Evolutionary conservation across 2,888 invertebrate genomes (phyloP), one percentile per base, ranked within the genome.

Genomic region (Heliconius cydno): DNA sequence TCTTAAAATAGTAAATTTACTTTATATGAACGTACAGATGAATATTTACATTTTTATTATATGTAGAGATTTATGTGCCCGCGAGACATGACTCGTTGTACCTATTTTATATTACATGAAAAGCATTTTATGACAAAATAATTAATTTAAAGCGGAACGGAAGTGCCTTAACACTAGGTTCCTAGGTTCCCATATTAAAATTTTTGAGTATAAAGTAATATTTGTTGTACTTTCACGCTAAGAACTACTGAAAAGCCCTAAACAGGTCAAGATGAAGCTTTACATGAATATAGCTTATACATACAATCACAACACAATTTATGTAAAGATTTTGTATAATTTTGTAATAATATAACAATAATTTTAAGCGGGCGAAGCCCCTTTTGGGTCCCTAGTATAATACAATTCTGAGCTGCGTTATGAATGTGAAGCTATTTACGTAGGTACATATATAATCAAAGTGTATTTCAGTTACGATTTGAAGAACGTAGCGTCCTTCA

Each of bases 1-100:
- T 60, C 3, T 60, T 22, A 52, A 60, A 60, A 60, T n/a, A n/a
- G 1, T 3, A 70, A 41, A 9, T 72, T 52, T 19, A 30, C 30
- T n/a, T 57, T 34, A 38, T 46, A n/a, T 9, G 10, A 73, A 73
- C 15, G 34, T 73, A 60, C 73, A n/a, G 9, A 70, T 41, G 15
- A 41, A 73, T 52, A 72, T 73, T 73, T 46, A 34, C 34, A 73
- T 60, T 73, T 73, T 60, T 73, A 73, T 73, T 73, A 60, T 34
- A n/a, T 60, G n/a, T 60, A 25, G 7, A 73, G 34, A 73, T 15
- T 73, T 34, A 73, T 60, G 34, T 38, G 5, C 73, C 60, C 60
- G 34, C 6, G 57, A 73, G 60, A 73, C 60, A 9, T 73, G n/a
- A 34, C 25, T 60, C 25, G 25, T 15, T 25, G 41, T 70, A 13